Conservation (phyloP, 2,888 invertebrate species). For the Cybosia mesomella region DNA sequence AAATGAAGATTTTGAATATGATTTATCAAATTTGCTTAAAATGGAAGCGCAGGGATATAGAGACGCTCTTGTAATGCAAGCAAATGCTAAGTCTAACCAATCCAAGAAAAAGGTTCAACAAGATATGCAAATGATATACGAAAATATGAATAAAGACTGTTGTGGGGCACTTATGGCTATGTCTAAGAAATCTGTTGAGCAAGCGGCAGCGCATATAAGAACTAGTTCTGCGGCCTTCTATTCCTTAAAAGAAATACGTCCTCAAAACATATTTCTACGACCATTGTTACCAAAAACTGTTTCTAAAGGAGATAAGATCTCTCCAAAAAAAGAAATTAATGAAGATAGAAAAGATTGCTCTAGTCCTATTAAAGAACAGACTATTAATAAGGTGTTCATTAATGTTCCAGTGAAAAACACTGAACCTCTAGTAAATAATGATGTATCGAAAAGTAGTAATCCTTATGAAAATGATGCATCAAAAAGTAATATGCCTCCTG, state of each 20-base stretch:
- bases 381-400: slow-evolving; percentile 32
- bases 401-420: slow-evolving; percentile 34
- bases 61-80: slow-evolving; percentile 65
- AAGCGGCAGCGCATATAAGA: slow-evolving; percentile 72
- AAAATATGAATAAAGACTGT: slow-evolving; percentile 72
- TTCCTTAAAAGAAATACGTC: slow-evolving; percentile 59
- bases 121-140: slow-evolving; percentile 63
- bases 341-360: slow-evolving; percentile 79
- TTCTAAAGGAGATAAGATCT: slow-evolving; percentile 67
- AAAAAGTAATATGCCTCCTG: slow-evolving; percentile 11
- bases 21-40: slow-evolving; percentile 87
- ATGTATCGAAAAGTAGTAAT: slow-evolving; percentile 15
- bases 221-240: slow-evolving; percentile 54
- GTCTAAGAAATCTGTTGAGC: slow-evolving; percentile 73
- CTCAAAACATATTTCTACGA: slow-evolving; percentile 70
- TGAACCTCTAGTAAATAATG: slow-evolving; percentile 34
- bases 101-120: slow-evolving; percentile 68
- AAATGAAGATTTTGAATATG: slow-evolving; percentile 91
- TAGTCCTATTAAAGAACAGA: slow-evolving; percentile 91
- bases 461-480: slow-evolving; percentile 11
- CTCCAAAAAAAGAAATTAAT: slow-evolving; percentile 72
- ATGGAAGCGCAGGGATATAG: slow-evolving; percentile 83
- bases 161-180: slow-evolving; percentile 73
- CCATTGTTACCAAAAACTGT: slow-evolving; percentile 75
- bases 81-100: slow-evolving; percentile 61